Percentiles rank a stretch among this genome's conserved stretches.
phyloP scores from a whole-genome alignment of 92 coral and sea anemone species.

The Porites evermanni region DNA sequence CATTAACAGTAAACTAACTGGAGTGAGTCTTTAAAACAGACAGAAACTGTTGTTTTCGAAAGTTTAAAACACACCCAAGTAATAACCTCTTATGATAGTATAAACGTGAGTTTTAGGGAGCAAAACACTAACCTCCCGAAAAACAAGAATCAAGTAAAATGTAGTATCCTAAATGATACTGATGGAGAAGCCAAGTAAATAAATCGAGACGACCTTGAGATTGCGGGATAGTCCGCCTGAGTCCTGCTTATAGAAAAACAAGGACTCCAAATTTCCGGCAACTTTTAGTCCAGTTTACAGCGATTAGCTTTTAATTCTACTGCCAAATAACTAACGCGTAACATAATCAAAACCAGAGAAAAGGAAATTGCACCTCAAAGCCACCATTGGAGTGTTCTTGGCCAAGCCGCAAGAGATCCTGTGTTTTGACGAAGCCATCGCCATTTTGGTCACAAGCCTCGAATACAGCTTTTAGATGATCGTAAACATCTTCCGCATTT shows the following conservation, averaged over 20 bases:
- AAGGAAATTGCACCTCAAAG: slow-evolving; percentile 67
- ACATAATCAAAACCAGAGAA: slow-evolving; percentile 11
- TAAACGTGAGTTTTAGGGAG: too few relatives aligned
- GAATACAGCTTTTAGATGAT: slow-evolving; percentile 87
- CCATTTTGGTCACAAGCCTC: slow-evolving; percentile 99
- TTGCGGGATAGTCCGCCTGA: background rate
- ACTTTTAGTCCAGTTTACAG: slow-evolving; percentile 6
- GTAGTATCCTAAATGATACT: background rate
- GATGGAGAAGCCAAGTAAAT: background rate
- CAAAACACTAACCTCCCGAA: too few relatives aligned
- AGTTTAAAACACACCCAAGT: background rate
- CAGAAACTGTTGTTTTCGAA: slow-evolving; percentile 11
- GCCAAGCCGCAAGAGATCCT: slow-evolving; percentile 89
- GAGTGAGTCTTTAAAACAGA: background rate
- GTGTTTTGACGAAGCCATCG: slow-evolving; percentile 98
- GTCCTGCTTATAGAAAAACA: background rate
- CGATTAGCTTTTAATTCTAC: slow-evolving; percentile 1
- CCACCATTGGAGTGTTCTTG: slow-evolving; percentile 84
- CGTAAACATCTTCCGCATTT: slow-evolving; percentile 68
- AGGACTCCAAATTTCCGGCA: background rate
- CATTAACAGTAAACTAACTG: slow-evolving; percentile 22
- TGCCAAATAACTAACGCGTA: background rate
- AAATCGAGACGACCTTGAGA: background rate
- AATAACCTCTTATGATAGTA: too few relatives aligned
- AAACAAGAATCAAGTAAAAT: background rate